Conservation (phyloP, 30 jellyfish, hydroid and myxozoan genomes). For the Sanderia malayensis region DNA sequence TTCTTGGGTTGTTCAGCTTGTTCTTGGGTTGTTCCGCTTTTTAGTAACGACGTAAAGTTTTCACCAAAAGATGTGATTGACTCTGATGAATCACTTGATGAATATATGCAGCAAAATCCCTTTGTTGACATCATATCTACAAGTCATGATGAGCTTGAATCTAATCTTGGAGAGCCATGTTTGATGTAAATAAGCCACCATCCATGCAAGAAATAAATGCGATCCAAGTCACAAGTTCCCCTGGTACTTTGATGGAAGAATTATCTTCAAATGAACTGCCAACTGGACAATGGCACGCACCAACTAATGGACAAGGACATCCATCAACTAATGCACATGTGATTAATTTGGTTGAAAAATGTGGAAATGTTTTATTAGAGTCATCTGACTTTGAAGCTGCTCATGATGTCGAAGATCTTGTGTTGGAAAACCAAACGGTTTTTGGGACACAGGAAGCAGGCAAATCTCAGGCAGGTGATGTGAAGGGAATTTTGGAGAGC, state of each 20-base stretch:
- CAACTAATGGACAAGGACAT: background rate
- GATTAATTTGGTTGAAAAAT: constrained; percentile 21
- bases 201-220: no score
- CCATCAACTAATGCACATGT: no score
- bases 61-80: constrained; percentile 13
- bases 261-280: background rate
- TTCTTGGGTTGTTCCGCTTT: no score
- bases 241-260: background rate
- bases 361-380: constrained; percentile 8
- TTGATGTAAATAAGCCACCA: background rate
- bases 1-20: no score
- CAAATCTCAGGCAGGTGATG: constrained; percentile 19
- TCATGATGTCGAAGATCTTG: constrained; percentile 21
- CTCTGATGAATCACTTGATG: constrained; percentile 27
- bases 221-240: no score
- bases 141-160: background rate
- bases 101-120: constrained; percentile 13
- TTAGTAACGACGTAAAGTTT: background rate
- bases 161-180: background rate
- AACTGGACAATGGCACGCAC: background rate
- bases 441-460: constrained; percentile 20
- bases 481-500: constrained; percentile 19
- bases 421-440: constrained; percentile 18
- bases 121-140: constrained; percentile 7
- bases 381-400: constrained; percentile 27